These are phyloP conservation scores for Hydrotaea cyrtoneurina DNA, from an alignment of 2,888 invertebrate species.

Conservation along the genomic window DNA sequence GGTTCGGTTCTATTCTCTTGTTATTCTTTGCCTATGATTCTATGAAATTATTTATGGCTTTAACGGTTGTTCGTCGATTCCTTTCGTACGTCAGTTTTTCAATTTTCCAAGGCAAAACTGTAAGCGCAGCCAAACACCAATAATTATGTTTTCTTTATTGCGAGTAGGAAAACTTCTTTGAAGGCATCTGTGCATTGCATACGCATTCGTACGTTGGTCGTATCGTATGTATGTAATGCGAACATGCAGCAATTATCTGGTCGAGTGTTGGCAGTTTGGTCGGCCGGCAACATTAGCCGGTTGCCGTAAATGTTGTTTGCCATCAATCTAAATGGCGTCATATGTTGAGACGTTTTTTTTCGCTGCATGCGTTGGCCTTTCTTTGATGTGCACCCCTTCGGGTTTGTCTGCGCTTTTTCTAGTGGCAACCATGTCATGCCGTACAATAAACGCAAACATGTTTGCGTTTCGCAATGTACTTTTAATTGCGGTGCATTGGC, in stretches of 20 bases:
- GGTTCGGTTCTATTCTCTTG: neutral
- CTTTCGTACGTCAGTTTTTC: neutral
- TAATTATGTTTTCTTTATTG: slow-evolving; percentile 52
- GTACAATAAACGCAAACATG: slow-evolving; percentile 42
- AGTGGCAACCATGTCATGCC: neutral
- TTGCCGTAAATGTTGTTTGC: slow-evolving; percentile 45
- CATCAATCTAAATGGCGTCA: slow-evolving; percentile 63
- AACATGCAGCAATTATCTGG: slow-evolving; percentile 29
- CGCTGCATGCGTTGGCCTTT: neutral
- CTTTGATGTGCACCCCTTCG: slow-evolving; percentile 18
- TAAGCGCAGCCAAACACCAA: neutral
- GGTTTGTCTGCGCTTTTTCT: slow-evolving; percentile 17
- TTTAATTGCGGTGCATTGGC: slow-evolving; percentile 50
- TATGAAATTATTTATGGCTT: slow-evolving; percentile 41
- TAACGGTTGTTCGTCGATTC: slow-evolving; percentile 54
- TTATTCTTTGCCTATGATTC: slow-evolving; percentile 1
- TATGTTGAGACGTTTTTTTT: slow-evolving; percentile 37
- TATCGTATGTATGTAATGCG: neutral
- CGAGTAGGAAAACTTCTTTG: slow-evolving; percentile 52
- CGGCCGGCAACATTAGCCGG: neutral
- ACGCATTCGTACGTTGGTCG: neutral
- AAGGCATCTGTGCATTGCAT: slow-evolving; percentile 6
- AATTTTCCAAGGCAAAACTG: no score
- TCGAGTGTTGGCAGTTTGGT: slow-evolving; percentile 20
- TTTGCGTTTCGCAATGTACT: slow-evolving; percentile 51